These are phyloP conservation scores for Mnemiopsis leidyi DNA, from an alignment of 37 sponge, comb jelly and placozoan genomes.

Conservation along the genomic window DNA sequence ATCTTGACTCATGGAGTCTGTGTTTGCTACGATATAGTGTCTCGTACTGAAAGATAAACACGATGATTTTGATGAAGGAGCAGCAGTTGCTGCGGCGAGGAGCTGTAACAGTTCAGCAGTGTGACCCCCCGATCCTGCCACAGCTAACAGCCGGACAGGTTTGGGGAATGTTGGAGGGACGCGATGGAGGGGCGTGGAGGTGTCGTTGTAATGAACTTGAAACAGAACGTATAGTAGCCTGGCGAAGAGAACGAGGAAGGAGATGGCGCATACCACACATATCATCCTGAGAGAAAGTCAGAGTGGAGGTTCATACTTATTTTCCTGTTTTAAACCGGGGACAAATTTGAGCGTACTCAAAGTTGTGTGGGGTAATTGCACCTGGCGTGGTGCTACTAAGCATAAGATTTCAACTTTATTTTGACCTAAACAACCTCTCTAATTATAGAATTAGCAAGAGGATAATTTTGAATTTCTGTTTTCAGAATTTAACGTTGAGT, in stretches of 20 bases:
- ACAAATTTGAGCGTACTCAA: too few relatives aligned
- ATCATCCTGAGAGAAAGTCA: not conserved
- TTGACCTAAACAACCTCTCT: too few relatives aligned
- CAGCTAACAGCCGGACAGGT: slow-evolving; percentile 67
- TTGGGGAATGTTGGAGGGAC: slow-evolving; percentile 34
- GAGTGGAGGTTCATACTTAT: not conserved
- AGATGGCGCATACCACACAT: not conserved
- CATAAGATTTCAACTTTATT: too few relatives aligned
- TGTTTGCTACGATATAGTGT: slow-evolving; percentile 77
- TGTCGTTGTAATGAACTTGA: slow-evolving; percentile 18
- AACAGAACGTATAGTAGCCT: slow-evolving; percentile 21
- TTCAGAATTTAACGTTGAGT: too few relatives aligned
- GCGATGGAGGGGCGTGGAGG: not conserved
- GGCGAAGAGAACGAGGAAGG: not conserved
- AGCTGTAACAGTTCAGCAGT: slow-evolving; percentile 86
- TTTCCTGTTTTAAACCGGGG: not conserved
- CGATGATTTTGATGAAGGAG: slow-evolving; percentile 46
- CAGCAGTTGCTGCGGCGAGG: slow-evolving; percentile 70
- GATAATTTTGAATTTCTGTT: too few relatives aligned
- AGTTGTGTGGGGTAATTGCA: too few relatives aligned
- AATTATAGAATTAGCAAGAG: too few relatives aligned
- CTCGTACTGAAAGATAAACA: slow-evolving; percentile 71
- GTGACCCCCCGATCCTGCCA: slow-evolving; percentile 95
- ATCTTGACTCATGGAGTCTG: slow-evolving; percentile 76
- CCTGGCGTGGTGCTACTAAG: too few relatives aligned